A percentile compares a stretch with the other conserved stretches of the same genome.
Evolutionary conservation across 2,113 vertebrate genomes (phyloP).

Genomic region (Phyllostomus discolor): DNA sequence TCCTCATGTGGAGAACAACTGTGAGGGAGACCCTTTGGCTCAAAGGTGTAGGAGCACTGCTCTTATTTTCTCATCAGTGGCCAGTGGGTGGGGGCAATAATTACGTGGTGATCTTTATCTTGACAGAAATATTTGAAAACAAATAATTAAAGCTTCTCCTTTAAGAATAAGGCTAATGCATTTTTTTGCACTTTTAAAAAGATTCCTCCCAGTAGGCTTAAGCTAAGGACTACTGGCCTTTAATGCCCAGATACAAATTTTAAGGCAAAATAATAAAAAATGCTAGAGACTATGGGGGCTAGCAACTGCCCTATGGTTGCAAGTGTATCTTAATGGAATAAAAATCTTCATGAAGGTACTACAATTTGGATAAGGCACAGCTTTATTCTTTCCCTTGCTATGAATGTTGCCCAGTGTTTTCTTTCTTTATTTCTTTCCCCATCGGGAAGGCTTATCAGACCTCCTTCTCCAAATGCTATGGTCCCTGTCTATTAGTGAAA

Average conservation of each 20-base stretch:
- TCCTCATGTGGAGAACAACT: neutral
- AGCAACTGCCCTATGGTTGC: neutral
- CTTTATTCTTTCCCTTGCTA: neutral
- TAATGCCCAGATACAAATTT: neutral
- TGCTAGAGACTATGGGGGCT: neutral
- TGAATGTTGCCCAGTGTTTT: neutral
- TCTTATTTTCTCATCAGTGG: neutral
- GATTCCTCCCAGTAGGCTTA: neutral
- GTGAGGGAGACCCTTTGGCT: neutral
- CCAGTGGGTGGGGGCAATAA: neutral
- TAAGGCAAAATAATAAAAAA: conserved; percentile 6
- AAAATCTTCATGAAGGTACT: neutral
- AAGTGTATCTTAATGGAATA: neutral
- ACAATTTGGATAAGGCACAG: neutral
- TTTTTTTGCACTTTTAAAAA: neutral
- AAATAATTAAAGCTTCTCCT: neutral
- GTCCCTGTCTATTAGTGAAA: neutral
- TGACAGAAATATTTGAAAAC: conserved; percentile 7
- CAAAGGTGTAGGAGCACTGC: neutral
- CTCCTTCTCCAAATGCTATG: neutral
- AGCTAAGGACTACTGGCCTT: neutral
- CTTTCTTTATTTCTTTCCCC: neutral
- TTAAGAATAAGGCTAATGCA: neutral
- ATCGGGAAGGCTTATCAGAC: neutral
- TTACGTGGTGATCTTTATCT: neutral